Base-by-base conservation (phyloP, 35 echinoderm and acorn worm genomes). In the Ophiothrix spiculata region DNA sequence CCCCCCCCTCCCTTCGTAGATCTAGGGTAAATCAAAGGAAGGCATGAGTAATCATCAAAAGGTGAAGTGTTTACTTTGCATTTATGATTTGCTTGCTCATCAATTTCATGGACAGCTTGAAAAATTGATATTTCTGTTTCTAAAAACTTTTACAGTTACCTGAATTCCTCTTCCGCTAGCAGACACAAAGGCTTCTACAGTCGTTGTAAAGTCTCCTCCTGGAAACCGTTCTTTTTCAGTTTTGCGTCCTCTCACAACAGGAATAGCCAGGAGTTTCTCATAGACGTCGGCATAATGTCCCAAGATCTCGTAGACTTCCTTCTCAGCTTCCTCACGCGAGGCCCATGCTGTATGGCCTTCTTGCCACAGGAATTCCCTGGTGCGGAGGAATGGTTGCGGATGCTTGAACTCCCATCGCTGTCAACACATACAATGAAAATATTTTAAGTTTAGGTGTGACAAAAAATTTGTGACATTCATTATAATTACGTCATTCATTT, bases 351-450 rank as follows among this genome's bases (percentile, higher is more conserved):
- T 98, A 80, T 98, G 95, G 33, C 95, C 95, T 79, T 98, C 95
- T 60, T 98, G 95, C 95, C 95, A 98, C 12, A 98, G 78, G 81
- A 98, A 98, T 81, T 98, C 95, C 29, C 91, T 40, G 0, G 95
- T 98, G 4, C 95, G 84, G 33, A 98, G 69, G 88, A 98, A 98
- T 39, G 91, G 95, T 49, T 93, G 95, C 0, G 95, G 91, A 82
- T 93, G 95, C 77, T 93, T 98, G 84, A 97, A 97, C 64, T 98
- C 95, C 95, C 95, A 98, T n/a, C 95, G 77, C 95, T 97, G 75
- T 56, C n/a, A n/a, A n/a, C n/a, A n/a, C n/a, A n/a, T n/a, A n/a
- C n/a, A n/a, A n/a, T n/a, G n/a, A n/a, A n/a, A n/a, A n/a, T n/a
- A n/a, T n/a, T n/a, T n/a, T n/a, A n/a, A n/a, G n/a, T n/a, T n/a